phyloP scores from a whole-genome alignment of 2,888 invertebrate species.

The Mesoligia furuncula region DNA sequence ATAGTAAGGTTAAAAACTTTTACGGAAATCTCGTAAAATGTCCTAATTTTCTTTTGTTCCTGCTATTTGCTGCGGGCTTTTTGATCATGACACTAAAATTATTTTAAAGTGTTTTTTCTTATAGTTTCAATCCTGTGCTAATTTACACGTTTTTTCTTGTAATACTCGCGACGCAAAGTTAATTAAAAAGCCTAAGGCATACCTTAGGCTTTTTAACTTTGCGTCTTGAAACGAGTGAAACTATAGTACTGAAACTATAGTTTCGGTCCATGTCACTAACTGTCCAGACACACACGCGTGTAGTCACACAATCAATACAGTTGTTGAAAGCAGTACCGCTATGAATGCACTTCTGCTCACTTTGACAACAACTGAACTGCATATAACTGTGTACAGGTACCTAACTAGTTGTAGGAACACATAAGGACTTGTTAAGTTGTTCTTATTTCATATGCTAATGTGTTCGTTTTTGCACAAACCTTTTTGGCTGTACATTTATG shows the following conservation, averaged over 20 bases:
- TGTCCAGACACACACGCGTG: background rate
- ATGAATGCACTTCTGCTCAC: no score
- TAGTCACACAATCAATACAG: background rate
- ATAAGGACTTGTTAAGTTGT: background rate
- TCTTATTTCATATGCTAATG: slow-evolving; percentile 1
- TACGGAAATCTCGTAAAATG: background rate
- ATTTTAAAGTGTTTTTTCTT: background rate
- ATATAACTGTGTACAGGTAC: background rate
- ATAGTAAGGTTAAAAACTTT: background rate
- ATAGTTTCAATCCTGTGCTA: background rate
- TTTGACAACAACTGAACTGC: background rate
- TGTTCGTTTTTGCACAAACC: slow-evolving; percentile 9
- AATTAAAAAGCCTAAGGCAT: background rate
- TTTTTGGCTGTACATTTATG: slow-evolving; percentile 39
- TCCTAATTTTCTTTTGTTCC: background rate
- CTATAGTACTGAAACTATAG: no score
- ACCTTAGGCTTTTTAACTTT: no score
- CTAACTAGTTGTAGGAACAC: background rate
- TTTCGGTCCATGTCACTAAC: background rate
- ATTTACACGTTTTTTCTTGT: background rate
- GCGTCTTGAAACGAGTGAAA: no score
- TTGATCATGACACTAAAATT: no score
- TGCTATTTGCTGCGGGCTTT: background rate
- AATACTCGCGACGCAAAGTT: background rate
- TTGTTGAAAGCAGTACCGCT: slow-evolving; percentile 6